phyloP scores from a whole-genome alignment of 1,140 invertebrate genomes.

The Leptinotarsa defecta region DNA sequence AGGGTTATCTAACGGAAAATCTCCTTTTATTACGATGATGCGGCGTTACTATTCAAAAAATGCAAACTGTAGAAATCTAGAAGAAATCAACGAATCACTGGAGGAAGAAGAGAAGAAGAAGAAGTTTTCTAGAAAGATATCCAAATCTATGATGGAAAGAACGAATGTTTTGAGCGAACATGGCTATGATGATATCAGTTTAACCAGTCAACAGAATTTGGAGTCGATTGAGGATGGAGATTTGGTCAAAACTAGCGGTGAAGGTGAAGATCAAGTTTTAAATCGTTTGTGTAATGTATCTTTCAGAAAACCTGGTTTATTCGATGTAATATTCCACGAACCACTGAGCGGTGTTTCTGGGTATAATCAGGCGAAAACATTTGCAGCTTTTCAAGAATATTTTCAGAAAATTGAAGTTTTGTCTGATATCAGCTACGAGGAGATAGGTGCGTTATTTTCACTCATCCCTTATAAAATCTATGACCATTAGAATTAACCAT shows the following conservation, averaged over 20 bases:
- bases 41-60: slow-evolving; percentile 21
- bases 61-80: slow-evolving; percentile 17
- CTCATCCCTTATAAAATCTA: neutral
- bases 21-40: neutral
- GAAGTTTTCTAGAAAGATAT: neutral
- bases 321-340: slow-evolving; percentile 9
- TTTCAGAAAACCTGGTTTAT: neutral
- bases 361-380: slow-evolving; percentile 10
- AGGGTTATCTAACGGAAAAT: no score
- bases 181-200: neutral
- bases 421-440: neutral
- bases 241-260: neutral
- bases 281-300: neutral
- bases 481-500: no score
- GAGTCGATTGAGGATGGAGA: neutral
- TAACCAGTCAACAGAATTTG: neutral
- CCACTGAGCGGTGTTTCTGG: neutral
- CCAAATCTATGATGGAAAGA: neutral
- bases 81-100: slow-evolving; percentile 35
- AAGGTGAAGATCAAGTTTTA: neutral
- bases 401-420: slow-evolving; percentile 32
- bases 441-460: neutral
- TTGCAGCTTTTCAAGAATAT: slow-evolving; percentile 7
- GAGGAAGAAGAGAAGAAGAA: slow-evolving; percentile 33
- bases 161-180: neutral